Evolutionary conservation across 2,888 invertebrate species (phyloP).

Genomic region (Drosophila monieri): DNA sequence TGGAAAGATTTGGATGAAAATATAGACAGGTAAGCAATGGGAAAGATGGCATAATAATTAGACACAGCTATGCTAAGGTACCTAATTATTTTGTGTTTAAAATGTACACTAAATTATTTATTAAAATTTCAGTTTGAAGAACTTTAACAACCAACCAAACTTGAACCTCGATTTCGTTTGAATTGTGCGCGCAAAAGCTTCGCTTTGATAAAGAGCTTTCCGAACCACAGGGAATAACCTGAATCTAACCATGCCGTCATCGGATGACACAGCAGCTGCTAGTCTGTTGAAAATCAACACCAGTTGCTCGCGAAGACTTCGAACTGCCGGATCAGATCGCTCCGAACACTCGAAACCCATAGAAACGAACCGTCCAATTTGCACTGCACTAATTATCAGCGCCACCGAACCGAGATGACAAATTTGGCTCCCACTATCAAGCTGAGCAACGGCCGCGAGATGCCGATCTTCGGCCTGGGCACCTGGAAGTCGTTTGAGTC

Average conservation of each 20-base stretch:
- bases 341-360: conserved; percentile 7
- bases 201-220: conserved; percentile 11
- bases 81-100: no score
- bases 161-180: conserved; percentile 4
- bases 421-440: conserved; percentile 85
- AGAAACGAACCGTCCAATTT: conserved; percentile 27
- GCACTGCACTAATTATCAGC: conserved; percentile 46
- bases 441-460: conserved; percentile 87
- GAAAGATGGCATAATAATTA: no score
- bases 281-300: conserved; percentile 40
- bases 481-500: conserved; percentile 85
- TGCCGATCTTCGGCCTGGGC: conserved; percentile 90
- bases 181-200: conserved; percentile 35
- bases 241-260: conserved; percentile 24
- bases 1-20: no score
- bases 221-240: conserved; percentile 26
- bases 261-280: conserved; percentile 39
- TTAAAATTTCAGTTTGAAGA: no score
- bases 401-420: conserved; percentile 54
- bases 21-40: no score
- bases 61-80: no score
- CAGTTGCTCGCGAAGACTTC: conserved; percentile 59
- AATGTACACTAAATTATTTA: no score
- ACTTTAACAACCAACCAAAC: background rate
- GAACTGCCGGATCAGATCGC: conserved; percentile 46